Evolutionary conservation across 2,888 invertebrate species (phyloP).

Genomic region (Atrina japonica): DNA sequence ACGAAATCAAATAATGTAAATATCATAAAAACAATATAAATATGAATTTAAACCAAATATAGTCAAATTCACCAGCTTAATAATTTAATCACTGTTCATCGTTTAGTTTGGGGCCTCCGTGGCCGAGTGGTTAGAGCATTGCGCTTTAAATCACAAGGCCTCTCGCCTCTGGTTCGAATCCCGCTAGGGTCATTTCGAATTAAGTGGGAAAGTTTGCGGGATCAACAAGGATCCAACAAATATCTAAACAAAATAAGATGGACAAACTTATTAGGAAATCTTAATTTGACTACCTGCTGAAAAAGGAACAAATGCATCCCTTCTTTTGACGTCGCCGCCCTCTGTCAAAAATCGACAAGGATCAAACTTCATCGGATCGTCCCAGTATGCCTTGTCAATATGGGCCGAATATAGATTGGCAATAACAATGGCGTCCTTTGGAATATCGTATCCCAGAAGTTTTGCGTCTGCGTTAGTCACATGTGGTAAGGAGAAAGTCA

Average conservation of each 20-base stretch:
- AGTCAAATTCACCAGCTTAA: too few species aligned
- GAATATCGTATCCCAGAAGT: conserved; percentile 56
- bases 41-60: too few species aligned
- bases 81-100: too few species aligned
- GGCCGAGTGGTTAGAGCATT: too few species aligned
- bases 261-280: neutral
- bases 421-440: conserved; percentile 67
- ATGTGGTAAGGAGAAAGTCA: conserved; percentile 65
- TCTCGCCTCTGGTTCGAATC: too few species aligned
- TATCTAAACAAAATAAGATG: too few species aligned
- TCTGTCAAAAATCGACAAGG: conserved; percentile 71
- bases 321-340: conserved; percentile 57
- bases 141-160: too few species aligned
- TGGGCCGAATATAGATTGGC: conserved; percentile 73
- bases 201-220: too few species aligned
- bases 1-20: neutral
- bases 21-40: neutral
- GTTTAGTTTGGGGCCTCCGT: too few species aligned
- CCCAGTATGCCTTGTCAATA: conserved; percentile 70
- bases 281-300: conserved; percentile 65
- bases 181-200: too few species aligned
- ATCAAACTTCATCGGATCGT: conserved; percentile 60
- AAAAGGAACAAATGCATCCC: conserved; percentile 68
- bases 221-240: too few species aligned
- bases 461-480: conserved; percentile 54